A percentile compares a stretch with the other conserved stretches of the same genome.
These are phyloP conservation scores for Carcina quercana DNA, from an alignment of 2,888 invertebrate species.

Conservation along the genomic window DNA sequence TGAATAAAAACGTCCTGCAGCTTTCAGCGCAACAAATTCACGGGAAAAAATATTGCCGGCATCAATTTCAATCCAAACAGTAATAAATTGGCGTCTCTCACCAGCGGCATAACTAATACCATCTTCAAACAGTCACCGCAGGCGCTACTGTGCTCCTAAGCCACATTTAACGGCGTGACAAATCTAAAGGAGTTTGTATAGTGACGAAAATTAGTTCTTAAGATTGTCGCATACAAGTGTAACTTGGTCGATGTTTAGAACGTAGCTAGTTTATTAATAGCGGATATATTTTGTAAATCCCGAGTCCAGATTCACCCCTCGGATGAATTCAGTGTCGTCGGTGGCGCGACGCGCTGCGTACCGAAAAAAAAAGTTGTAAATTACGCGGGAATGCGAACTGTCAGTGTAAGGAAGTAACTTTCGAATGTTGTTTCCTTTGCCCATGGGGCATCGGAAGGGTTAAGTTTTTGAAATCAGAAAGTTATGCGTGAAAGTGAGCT, in stretches of 20 bases:
- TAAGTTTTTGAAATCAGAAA: too few relatives aligned
- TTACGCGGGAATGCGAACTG: slow-evolving; percentile 24
- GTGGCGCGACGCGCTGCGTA: slow-evolving; percentile 51
- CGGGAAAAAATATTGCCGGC: slow-evolving; percentile 63
- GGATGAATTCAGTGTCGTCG: slow-evolving; percentile 55
- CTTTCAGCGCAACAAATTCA: slow-evolving; percentile 68
- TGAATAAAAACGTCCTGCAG: slow-evolving; percentile 50
- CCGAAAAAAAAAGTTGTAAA: slow-evolving; percentile 42
- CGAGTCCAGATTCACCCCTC: slow-evolving; percentile 50
- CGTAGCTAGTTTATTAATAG: slow-evolving; percentile 65
- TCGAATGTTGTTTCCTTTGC: background rate
- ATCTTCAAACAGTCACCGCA: too few relatives aligned
- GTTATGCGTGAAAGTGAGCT: too few relatives aligned
- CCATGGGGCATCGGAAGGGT: too few relatives aligned
- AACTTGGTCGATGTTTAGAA: slow-evolving; percentile 33
- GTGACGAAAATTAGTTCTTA: too few relatives aligned
- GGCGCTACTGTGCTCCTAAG: too few relatives aligned
- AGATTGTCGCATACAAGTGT: too few relatives aligned
- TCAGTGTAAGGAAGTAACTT: slow-evolving; percentile 14
- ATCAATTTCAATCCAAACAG: slow-evolving; percentile 72
- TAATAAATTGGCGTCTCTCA: slow-evolving; percentile 72
- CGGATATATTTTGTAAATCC: slow-evolving; percentile 64
- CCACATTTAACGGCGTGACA: too few relatives aligned
- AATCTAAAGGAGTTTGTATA: too few relatives aligned
- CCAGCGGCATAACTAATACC: slow-evolving; percentile 26